Evolutionary conservation across 2,888 invertebrate genomes (phyloP), one percentile per base, ranked within the genome.

Genomic region (Ectemnius continuus): DNA sequence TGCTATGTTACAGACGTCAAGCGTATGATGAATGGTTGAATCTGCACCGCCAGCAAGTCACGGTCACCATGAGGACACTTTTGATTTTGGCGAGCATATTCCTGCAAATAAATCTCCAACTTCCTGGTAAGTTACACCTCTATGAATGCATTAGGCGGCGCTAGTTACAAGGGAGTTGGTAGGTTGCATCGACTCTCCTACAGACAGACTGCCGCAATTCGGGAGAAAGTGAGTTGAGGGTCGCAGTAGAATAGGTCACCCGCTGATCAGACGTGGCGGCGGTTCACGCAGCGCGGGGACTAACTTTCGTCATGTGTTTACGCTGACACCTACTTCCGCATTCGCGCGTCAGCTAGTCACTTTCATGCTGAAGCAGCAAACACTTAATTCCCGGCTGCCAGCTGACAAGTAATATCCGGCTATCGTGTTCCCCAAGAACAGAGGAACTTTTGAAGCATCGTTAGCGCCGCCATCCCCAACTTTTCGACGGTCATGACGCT

Each of bases 351-450:
- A 64, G 14, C 71, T 14, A 75, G 80, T 85, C 82, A 82, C 82
- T 87, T 80, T 83, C 84, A 72, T 79, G 84, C 79, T 81, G 59
- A 75, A 77, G 71, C 73, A 75, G 77, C 86, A 88, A 88, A 87
- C 86, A 87, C 85, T 88, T 87, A 85, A 88, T 88, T 84, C 82
- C 74, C 70, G 67, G 77, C 70, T 73, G 78, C 84, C 83, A 79
- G 77, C 80, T 81, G 86, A 86, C 85, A 85, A 85, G 86, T 85
- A 88, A 89, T 89, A 87, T 89, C 88, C 88, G 85, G 82, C 83
- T 84, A 87, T 89, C 87, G 84, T 83, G 82, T 79, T 81, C 65
- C 74, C 48, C 66, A 68, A 80, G 79, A 82, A 77, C 74, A 62
- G 68, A 58, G 59, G 73, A 85, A 85, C 76, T 85, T 85, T 84